A percentile compares a stretch with the other conserved stretches of the same genome.
Conservation (phyloP, 2,888 invertebrate genomes). For the Parnassius mnemosyne region DNA sequence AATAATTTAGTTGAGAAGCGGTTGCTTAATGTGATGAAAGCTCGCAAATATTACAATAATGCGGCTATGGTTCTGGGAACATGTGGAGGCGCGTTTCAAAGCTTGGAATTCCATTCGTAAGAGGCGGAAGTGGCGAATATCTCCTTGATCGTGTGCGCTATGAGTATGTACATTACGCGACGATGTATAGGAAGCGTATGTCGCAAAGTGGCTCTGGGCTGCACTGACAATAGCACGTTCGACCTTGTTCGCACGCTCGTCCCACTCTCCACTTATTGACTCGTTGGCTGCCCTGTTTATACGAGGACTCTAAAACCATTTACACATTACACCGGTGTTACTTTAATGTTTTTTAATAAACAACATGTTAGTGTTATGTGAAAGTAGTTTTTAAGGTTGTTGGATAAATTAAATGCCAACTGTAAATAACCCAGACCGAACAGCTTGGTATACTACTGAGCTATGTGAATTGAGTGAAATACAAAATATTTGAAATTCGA, state of each 20-base stretch:
- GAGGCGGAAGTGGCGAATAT: constrained; percentile 66
- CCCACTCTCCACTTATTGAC: constrained; percentile 70
- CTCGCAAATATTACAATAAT: constrained; percentile 41
- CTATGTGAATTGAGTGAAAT: too few species aligned
- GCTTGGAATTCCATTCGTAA: constrained; percentile 57
- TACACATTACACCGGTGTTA: constrained; percentile 17
- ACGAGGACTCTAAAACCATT: constrained; percentile 35
- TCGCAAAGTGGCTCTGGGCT: constrained; percentile 51
- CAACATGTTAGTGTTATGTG: not conserved
- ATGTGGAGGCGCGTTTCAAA: constrained; percentile 43
- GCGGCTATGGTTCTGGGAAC: constrained; percentile 45
- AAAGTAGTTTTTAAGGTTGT: constrained; percentile 1
- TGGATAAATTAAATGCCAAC: too few species aligned
- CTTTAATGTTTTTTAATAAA: constrained; percentile 5
- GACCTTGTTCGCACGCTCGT: constrained; percentile 74
- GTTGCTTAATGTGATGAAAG: constrained; percentile 39
- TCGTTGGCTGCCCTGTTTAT: constrained; percentile 57
- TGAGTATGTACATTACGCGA: constrained; percentile 33
- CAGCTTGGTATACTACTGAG: too few species aligned
- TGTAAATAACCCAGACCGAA: too few species aligned
- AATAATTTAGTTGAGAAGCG: constrained; percentile 26
- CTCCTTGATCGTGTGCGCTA: constrained; percentile 67
- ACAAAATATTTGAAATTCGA: too few species aligned
- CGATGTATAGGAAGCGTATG: constrained; percentile 53
- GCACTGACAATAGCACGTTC: constrained; percentile 64